phyloP scores from a whole-genome alignment of 2,797 vertebrate species.

The Silurus lanzhouensis region DNA sequence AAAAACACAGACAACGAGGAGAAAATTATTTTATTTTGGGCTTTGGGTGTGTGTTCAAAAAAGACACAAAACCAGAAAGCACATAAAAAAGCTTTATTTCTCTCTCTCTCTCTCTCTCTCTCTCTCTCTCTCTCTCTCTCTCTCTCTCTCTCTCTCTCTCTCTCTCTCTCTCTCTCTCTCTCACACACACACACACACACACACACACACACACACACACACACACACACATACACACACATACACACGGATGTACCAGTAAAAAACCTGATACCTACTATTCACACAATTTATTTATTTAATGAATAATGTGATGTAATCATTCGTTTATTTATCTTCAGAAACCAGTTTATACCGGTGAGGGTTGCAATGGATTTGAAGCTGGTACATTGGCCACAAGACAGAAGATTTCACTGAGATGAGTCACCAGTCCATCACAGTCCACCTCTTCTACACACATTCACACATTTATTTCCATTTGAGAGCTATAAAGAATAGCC shows the following conservation, averaged over 20 bases:
- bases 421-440: not conserved
- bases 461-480: not conserved
- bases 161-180: not conserved
- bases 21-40: constrained; percentile 41
- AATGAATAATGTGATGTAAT: not conserved
- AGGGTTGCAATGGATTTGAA: not conserved
- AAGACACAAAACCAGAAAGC: constrained; percentile 55
- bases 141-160: constrained; percentile 13
- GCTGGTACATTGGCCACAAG: too few species aligned
- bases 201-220: constrained; percentile 2
- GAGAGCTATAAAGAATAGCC: too few species aligned
- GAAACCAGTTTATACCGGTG: not conserved
- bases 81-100: constrained; percentile 63
- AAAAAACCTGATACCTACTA: too few species aligned
- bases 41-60: constrained; percentile 5
- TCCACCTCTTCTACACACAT: not conserved
- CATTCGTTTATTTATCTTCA: not conserved
- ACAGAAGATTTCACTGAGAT: not conserved
- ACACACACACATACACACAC: not conserved
- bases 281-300: not conserved
- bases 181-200: not conserved
- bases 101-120: not conserved
- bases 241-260: not conserved
- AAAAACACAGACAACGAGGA: constrained; percentile 11
- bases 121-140: not conserved